Evolutionary conservation across 2,113 vertebrate genomes (phyloP).

Genomic region (Catharus minimus): DNA sequence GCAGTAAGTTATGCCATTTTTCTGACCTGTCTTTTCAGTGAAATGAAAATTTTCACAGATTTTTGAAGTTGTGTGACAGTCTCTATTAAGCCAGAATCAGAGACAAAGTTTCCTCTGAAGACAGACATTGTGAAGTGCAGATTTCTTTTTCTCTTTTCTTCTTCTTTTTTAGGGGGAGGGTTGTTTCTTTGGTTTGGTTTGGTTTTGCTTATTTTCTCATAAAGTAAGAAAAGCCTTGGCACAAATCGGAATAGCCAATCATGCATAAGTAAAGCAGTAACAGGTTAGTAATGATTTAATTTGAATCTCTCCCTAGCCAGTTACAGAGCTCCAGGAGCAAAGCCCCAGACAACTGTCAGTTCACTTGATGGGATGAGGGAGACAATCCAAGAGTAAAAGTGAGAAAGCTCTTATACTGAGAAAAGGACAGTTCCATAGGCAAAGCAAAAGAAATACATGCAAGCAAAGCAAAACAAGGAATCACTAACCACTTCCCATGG

Average conservation of each 20-base stretch:
- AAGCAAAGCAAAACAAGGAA: not conserved
- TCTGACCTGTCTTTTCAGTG: not conserved
- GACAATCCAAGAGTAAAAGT: not conserved
- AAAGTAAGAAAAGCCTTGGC: not conserved
- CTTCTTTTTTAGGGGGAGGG: rapidly evolving
- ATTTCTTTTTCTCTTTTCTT: rapidly evolving
- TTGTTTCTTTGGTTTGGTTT: not conserved
- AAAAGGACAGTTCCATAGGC: not conserved
- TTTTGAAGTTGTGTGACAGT: not conserved
- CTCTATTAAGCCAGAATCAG: not conserved
- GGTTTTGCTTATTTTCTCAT: not conserved
- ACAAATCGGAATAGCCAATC: not conserved
- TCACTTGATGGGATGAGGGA: not conserved
- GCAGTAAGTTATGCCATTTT: not conserved
- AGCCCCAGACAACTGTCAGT: not conserved
- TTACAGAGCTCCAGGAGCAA: not conserved
- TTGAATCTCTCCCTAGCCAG: not conserved
- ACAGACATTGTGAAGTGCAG: not conserved
- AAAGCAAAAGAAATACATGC: not conserved
- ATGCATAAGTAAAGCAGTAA: not conserved
- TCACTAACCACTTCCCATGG: not conserved
- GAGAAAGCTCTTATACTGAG: not conserved
- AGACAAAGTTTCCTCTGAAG: not conserved
- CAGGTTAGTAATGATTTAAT: not conserved
- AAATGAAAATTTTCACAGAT: not conserved